Evolutionary conservation across 2,113 vertebrate genomes (phyloP), one percentile per base, ranked within the genome.

Genomic region (Cyanoderma ruficeps): DNA sequence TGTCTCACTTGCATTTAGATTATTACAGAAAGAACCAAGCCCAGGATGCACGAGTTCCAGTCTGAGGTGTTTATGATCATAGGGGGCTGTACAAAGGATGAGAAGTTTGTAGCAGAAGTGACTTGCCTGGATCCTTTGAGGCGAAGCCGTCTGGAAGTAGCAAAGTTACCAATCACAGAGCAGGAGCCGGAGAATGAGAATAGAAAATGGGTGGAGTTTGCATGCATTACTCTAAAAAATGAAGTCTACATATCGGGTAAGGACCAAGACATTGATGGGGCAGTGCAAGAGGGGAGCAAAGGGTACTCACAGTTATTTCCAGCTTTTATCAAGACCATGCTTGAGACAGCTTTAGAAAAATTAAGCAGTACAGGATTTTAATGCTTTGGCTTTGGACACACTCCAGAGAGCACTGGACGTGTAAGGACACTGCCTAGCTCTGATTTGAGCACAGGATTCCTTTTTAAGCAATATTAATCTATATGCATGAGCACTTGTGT

Each of bases 21-120:
- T 72, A 99, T 99, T 89, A 99, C 99, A 1, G 99, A 99, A 96
- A 98, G 99, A 83, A 99, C 99, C 88, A 99, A 99, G 96, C 99
- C 99, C 74, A 98, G 99, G 75, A 96, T 98, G 96, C 98, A 97
- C 4, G 99, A 99, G 97, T 99, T 99, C 96, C 98, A 99, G 80
- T 99, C 99, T 3, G 99, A 99, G 96, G 99, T 99, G 78, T 99
- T 99, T 95, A 98, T 99, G 98, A 99, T 99, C 96, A 99, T 99
- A 14, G 99, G 99, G 3, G 99, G 99, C 87, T 99, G 99, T 97
- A 99, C 99, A 4, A 99, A 99, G 97, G 99, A 99, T 17, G 99
- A 99, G 68, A 99, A 98, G 82, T 99, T 99, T 97, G 98, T 99
- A 64, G 98, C 99, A 15, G 99, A 99, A 61, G 99, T 99, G 41